Percentiles rank a stretch among this genome's conserved stretches.
Conservation (phyloP, 1,140 invertebrate species). For the Pectinophora gossypiella region DNA sequence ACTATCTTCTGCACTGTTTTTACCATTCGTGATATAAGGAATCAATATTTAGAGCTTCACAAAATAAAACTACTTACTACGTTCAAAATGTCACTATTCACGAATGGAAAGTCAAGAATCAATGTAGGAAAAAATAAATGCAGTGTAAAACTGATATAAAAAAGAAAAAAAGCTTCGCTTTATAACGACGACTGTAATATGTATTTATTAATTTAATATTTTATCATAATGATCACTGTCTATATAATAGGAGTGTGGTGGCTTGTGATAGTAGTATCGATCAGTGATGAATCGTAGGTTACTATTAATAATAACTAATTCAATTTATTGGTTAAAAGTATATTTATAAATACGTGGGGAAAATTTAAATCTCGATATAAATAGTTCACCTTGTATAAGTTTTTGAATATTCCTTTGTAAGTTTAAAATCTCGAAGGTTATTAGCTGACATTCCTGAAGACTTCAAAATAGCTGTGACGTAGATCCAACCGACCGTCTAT, state of each 20-base stretch:
- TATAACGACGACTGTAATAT: constrained; percentile 40
- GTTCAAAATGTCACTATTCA: constrained; percentile 30
- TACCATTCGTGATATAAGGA: background rate
- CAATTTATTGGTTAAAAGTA: background rate
- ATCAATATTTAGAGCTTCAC: background rate
- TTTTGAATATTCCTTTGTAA: background rate
- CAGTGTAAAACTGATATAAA: constrained; percentile 33
- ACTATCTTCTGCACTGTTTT: background rate
- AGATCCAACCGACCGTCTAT: no score
- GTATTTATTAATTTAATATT: constrained; percentile 40
- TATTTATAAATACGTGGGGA: background rate
- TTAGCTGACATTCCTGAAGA: no score
- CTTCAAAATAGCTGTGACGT: no score
- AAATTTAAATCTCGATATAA: background rate
- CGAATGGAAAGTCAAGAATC: constrained; percentile 12
- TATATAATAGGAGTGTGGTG: constrained; percentile 60
- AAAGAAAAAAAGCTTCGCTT: constrained; percentile 45
- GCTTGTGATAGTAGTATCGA: constrained; percentile 54
- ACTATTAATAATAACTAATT: constrained; percentile 18
- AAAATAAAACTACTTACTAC: background rate
- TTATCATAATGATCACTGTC: constrained; percentile 43
- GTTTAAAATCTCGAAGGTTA: no score
- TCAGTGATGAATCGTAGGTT: constrained; percentile 7
- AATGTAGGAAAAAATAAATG: constrained; percentile 31
- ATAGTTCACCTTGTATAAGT: no score